Conservation (phyloP, 2,797 vertebrate genomes). For the Eulemur albifrons region DNA sequence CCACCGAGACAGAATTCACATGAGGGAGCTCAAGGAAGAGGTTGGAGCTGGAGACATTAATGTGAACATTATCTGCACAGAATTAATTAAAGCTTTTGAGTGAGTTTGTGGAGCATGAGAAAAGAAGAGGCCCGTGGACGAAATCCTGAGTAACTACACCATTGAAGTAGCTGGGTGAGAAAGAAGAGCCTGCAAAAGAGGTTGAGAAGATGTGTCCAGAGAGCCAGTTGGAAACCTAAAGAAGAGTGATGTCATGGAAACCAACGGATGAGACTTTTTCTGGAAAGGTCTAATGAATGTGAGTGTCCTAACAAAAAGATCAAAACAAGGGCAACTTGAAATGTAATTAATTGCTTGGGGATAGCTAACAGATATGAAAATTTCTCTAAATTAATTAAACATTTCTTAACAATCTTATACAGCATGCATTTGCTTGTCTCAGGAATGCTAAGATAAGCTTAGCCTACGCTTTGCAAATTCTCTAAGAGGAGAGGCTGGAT, state of each 20-base stretch:
- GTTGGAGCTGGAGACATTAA: background rate
- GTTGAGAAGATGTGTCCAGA: background rate
- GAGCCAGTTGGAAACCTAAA: background rate
- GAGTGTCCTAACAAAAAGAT: background rate
- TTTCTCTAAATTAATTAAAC: background rate
- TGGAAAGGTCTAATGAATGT: background rate
- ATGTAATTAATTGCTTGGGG: background rate
- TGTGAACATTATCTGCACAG: background rate
- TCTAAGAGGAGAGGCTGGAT: background rate
- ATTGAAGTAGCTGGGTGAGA: background rate
- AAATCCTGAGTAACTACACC: background rate
- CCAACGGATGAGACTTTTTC: background rate
- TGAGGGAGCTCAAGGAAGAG: background rate
- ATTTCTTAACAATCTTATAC: background rate
- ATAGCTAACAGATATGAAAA: background rate
- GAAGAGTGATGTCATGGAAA: background rate
- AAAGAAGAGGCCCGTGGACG: background rate
- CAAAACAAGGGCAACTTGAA: background rate
- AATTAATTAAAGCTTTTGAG: background rate
- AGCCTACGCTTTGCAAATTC: background rate
- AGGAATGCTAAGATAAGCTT: background rate
- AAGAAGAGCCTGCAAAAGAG: background rate
- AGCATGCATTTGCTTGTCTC: background rate
- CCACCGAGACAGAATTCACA: background rate
- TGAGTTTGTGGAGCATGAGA: background rate